Evolutionary conservation across 2,113 vertebrate species (phyloP), one percentile per base, ranked within the genome.

Genomic region (Ramphastos sulfuratus): DNA sequence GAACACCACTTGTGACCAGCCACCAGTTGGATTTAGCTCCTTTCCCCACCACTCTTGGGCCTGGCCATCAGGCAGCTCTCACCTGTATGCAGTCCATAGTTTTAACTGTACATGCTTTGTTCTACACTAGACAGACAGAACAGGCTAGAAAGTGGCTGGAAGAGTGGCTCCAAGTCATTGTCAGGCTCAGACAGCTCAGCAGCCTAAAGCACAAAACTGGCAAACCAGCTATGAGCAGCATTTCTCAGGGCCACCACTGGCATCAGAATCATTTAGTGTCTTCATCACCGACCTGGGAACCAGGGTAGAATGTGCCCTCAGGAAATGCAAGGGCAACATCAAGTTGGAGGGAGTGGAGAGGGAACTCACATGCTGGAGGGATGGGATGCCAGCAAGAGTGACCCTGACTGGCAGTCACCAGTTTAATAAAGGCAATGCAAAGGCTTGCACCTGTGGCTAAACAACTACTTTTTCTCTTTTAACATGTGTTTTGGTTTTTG

Each of bases 181-280:
- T 7, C 44, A 65, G 46, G 35, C 15, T 69, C 64, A 15, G 2
- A 72, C 4, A 84, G n/a, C 28, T 79, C 55, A 79, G 11, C 25
- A 65, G 58, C 33, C n/a, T 42, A 11, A 85, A 54, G 11, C n/a
- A 2, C 4, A 24, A 7, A 87, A 82, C 30, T 33, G 14, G 20
- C 14, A 58, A 71, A 35, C 2, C 35, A 81, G n/a, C 35, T 16
- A 18, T 0, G 0, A 72, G 54, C 3, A 2, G 33, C 33, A 67
- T 20, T 78, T 71, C 17, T 27, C 7, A 5, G 58, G 52, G 35
- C 11, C 66, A 61, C 15, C 23, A 15, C 24, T 50, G 14, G 5
- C 61, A 59, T 39, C 25, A 14, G 2, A 4, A 46, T 3, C 5
- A 1, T 48, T 75, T 9, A 17, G 9, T 13, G 30, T 21, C 59